These are phyloP conservation scores for Lumbricus terrestris DNA, from an alignment of 2,888 invertebrate species.

Conservation along the genomic window DNA sequence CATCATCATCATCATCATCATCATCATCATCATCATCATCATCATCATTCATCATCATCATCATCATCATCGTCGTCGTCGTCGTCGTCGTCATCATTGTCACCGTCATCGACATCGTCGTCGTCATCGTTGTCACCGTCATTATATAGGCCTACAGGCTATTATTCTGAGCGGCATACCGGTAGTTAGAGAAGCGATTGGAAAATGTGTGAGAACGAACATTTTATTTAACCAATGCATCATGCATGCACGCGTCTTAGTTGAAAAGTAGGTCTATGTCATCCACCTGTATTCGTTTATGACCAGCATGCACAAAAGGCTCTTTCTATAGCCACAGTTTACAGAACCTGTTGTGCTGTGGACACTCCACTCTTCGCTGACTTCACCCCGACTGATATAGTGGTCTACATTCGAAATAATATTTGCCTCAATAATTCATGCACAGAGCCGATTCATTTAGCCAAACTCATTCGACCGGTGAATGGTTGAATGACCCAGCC, in stretches of 20 bases:
- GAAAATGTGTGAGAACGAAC: not conserved
- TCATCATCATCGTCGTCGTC: conserved; percentile 29
- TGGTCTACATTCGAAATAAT: not conserved
- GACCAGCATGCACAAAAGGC: no score
- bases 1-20: conserved; percentile 27
- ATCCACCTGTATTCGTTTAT: no score
- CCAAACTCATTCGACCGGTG: not conserved
- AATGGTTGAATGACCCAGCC: not conserved
- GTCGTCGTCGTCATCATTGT: conserved; percentile 9
- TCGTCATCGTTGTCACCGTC: not conserved
- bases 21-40: conserved; percentile 22
- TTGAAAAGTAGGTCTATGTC: no score
- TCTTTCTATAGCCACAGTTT: not conserved
- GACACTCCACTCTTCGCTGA: not conserved
- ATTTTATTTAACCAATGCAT: not conserved
- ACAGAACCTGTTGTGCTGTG: not conserved
- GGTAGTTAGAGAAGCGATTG: not conserved
- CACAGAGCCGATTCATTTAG: no score
- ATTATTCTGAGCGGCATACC: no score
- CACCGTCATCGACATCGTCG: conserved; percentile 22
- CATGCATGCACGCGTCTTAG: not conserved
- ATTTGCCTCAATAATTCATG: not conserved
- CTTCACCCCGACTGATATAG: not conserved
- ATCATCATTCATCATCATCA: conserved; percentile 28
- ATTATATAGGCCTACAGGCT: no score